A percentile compares a stretch with the other conserved stretches of the same genome.
Evolutionary conservation across 2,113 vertebrate species (phyloP).

Genomic region (Spheniscus mendiculus): DNA sequence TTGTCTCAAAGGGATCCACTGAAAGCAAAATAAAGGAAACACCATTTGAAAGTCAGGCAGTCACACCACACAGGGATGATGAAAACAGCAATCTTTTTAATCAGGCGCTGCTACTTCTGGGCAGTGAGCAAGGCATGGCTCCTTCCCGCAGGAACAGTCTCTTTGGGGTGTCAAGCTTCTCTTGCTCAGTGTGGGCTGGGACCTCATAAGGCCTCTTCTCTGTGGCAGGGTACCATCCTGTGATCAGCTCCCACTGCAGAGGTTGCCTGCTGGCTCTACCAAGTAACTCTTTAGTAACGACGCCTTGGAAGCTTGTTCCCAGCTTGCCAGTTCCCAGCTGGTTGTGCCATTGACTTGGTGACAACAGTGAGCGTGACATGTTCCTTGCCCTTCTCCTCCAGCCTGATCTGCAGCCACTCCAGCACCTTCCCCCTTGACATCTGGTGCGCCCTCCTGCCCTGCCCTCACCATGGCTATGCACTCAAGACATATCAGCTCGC

Average conservation of each 20-base stretch:
- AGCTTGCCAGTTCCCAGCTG: background rate
- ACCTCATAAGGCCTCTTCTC: background rate
- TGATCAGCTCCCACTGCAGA: background rate
- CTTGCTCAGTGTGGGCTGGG: background rate
- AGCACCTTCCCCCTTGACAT: background rate
- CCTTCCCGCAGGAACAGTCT: background rate
- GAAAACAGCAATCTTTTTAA: background rate
- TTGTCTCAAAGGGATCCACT: conserved; percentile 97
- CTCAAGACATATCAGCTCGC: background rate
- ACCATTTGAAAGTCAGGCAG: background rate
- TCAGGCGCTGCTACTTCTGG: rapidly evolving
- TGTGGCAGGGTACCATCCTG: background rate
- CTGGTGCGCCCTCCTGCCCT: background rate
- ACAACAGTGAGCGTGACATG: background rate
- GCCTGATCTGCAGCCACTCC: background rate
- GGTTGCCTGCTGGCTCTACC: background rate
- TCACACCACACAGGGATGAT: background rate
- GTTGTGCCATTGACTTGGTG: background rate
- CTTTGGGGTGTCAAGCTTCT: background rate
- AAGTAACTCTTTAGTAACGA: background rate
- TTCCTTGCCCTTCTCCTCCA: background rate
- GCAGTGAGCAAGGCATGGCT: background rate
- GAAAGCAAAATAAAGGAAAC: conserved; percentile 43
- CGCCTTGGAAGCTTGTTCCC: background rate
- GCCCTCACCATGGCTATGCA: background rate